Conservation (phyloP, 2,797 vertebrate species). For the Acipenser ruthenus region DNA sequence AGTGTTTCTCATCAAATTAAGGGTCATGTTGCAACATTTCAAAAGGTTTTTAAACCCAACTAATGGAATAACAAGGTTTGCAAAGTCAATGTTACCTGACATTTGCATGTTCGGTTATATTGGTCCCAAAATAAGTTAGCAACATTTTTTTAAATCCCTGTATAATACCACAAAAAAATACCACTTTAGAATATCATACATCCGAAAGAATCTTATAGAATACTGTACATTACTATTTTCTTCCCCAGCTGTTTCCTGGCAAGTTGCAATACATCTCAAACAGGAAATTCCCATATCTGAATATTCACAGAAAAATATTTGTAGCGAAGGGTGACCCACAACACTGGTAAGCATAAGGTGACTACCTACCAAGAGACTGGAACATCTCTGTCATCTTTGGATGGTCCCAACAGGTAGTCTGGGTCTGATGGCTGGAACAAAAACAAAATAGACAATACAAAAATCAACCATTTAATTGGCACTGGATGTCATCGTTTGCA, state of each 20-base stretch:
- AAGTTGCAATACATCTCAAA: too few relatives aligned
- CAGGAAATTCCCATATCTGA: too few relatives aligned
- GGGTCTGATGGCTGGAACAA: conserved; percentile 80
- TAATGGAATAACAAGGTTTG: not conserved
- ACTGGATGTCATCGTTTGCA: not conserved
- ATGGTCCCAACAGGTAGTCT: conserved; percentile 96
- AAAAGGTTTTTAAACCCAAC: conserved; percentile 5
- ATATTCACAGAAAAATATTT: too few relatives aligned
- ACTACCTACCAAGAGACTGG: conserved; percentile 80
- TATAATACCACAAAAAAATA: too few relatives aligned
- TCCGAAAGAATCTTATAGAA: too few relatives aligned
- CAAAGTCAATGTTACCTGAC: not conserved
- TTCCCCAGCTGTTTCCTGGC: too few relatives aligned
- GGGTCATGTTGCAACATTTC: not conserved
- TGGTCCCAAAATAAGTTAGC: too few relatives aligned
- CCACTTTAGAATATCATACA: too few relatives aligned
- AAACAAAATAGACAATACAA: conserved; percentile 20
- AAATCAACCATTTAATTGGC: not conserved
- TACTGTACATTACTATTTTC: too few relatives aligned
- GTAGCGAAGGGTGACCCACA: not conserved
- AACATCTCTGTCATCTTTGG: conserved; percentile 97
- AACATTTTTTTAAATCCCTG: too few relatives aligned
- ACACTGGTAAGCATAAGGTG: not conserved
- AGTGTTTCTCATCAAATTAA: not conserved
- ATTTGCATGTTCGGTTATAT: not conserved